Evolutionary conservation across 2,888 invertebrate species (phyloP).

Genomic region (Marronus borbonicus): DNA sequence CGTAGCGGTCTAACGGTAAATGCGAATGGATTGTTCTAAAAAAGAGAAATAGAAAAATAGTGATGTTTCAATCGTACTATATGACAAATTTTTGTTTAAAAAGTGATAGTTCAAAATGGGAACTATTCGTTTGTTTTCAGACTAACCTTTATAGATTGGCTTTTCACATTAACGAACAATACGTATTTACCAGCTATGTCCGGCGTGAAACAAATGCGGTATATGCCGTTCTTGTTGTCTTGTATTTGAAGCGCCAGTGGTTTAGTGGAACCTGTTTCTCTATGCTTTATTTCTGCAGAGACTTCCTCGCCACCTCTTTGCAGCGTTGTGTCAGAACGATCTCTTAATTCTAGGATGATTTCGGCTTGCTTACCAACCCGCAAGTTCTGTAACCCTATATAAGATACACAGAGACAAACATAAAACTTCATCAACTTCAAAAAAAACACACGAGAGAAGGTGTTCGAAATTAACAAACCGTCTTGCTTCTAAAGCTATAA

Average conservation of each 20-base stretch:
- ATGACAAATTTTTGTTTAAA: too few species aligned
- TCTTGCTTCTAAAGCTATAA: too few species aligned
- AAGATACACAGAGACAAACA: background rate
- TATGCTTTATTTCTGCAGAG: slow-evolving; percentile 73
- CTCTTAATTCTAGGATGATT: slow-evolving; percentile 75
- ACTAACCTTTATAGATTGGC: slow-evolving; percentile 78
- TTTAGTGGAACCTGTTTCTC: slow-evolving; percentile 70
- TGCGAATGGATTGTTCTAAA: slow-evolving; percentile 80
- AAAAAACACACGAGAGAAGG: too few species aligned
- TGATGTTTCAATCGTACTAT: too few species aligned
- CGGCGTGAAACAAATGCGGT: slow-evolving; percentile 75
- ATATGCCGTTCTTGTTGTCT: slow-evolving; percentile 79
- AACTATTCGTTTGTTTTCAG: background rate
- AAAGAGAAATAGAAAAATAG: slow-evolving; percentile 36
- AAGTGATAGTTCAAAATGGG: too few species aligned
- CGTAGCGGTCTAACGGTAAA: slow-evolving; percentile 77
- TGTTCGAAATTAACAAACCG: too few species aligned
- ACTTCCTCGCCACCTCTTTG: slow-evolving; percentile 80
- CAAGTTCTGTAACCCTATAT: slow-evolving; percentile 73
- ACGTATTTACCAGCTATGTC: slow-evolving; percentile 77
- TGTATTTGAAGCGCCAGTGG: slow-evolving; percentile 72
- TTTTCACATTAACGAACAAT: slow-evolving; percentile 76
- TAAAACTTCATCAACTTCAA: background rate
- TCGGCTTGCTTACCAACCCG: slow-evolving; percentile 78
- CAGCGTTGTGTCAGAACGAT: slow-evolving; percentile 76